Conservation (phyloP, 2,113 vertebrate species). For the Phylloscopus trochiloides region DNA sequence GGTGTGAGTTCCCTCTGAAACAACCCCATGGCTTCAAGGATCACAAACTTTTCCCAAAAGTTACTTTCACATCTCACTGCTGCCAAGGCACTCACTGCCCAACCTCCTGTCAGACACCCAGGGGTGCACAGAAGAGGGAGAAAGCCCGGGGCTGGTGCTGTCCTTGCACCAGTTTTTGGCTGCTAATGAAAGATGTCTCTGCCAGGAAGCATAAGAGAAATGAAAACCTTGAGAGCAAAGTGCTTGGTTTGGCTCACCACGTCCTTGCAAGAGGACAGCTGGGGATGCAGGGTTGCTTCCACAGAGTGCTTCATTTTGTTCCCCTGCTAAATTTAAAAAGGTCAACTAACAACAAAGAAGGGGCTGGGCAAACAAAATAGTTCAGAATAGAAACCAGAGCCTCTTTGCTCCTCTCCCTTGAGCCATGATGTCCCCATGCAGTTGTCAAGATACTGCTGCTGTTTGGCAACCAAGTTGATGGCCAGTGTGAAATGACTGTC, state of each 20-base stretch:
- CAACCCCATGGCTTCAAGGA: neutral
- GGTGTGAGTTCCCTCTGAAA: neutral
- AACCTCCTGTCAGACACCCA: neutral
- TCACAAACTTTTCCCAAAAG: neutral
- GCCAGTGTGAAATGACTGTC: neutral
- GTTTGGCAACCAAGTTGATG: neutral
- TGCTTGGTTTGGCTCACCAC: neutral
- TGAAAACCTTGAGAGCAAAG: neutral
- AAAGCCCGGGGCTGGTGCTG: neutral
- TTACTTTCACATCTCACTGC: neutral
- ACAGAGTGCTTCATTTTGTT: neutral
- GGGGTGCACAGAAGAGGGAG: neutral
- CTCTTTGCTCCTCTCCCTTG: neutral
- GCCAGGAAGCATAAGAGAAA: fast-evolving
- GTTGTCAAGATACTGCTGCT: neutral
- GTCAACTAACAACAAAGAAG: neutral
- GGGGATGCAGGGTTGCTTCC: neutral
- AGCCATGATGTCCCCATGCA: neutral
- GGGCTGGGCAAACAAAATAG: neutral
- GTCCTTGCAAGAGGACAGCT: neutral
- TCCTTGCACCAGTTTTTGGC: fast-evolving
- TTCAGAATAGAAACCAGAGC: neutral
- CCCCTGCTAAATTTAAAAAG: neutral
- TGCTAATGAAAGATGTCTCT: fast-evolving
- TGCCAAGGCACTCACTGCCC: neutral